Evolutionary conservation across 2,888 invertebrate species (phyloP), one percentile per base, ranked within the genome.

Genomic region (Chironomus tentans): DNA sequence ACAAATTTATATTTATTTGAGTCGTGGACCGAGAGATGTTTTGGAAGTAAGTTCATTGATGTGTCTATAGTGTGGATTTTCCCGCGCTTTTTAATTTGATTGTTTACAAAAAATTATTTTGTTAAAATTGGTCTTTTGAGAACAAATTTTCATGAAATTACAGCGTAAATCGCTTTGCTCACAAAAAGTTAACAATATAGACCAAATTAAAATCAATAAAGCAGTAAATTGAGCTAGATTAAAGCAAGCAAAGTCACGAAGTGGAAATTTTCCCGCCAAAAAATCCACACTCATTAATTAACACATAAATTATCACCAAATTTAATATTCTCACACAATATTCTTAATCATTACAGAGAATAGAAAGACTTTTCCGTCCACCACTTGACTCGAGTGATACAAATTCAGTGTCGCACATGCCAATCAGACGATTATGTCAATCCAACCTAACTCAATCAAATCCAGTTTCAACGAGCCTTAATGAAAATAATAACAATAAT

Each of bases 321-420:
- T n/a, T n/a, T n/a, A n/a, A n/a, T n/a, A n/a, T n/a, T 48, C 50
- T 28, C 6, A 28, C 38, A 38, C 1, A 38, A 38, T 38, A 1
- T 38, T 38, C 38, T 38, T 38, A 38, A 2, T 77, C 71, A 73
- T 78, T 79, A 85, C 85, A 94, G 94, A 89, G 94, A 78, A 90
- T 95, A 77, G 94, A 94, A 81, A 86, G 92, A 79, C 84, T 95
- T 73, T 95, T 94, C 82, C 90, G 94, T 1, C 94, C 94, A 1
- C 88, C 89, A 0, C 83, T 92, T 80, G 86, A 86, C 61, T 83
- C 82, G 76, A 77, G 79, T 71, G 77, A 77, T 69, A 78, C 73
- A 22, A 21, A 77, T 46, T 28, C 75, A 13, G 3, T 21, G 3
- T 62, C 65, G 1, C 76, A 76, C 21, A 10, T 24, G 2, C 56